A percentile compares a stretch with the other conserved stretches of the same genome.
Evolutionary conservation across 2,888 invertebrate species (phyloP).

Genomic region (Drosophila nigritarsus): DNA sequence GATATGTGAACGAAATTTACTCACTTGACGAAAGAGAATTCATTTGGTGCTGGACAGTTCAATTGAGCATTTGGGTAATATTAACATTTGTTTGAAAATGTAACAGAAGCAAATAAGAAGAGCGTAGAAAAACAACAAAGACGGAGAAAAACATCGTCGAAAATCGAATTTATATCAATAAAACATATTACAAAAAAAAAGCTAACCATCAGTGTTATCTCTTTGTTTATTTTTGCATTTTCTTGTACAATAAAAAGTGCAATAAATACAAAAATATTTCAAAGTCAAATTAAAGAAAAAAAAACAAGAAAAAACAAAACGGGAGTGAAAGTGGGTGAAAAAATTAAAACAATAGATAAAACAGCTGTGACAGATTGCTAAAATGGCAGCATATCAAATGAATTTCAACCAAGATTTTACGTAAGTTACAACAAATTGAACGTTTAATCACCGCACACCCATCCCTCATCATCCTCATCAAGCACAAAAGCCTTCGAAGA

Average conservation of each 20-base stretch:
- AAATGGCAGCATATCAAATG: slow-evolving; percentile 78
- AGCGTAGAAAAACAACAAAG: slow-evolving; percentile 71
- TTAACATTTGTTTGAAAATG: slow-evolving; percentile 58
- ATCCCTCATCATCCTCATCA: neutral
- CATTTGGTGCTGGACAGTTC: slow-evolving; percentile 6
- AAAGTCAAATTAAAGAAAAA: slow-evolving; percentile 10
- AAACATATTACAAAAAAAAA: slow-evolving; percentile 11
- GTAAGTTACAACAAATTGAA: slow-evolving; percentile 67
- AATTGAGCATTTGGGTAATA: neutral
- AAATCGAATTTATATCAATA: slow-evolving; percentile 43
- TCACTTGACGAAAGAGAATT: slow-evolving; percentile 17
- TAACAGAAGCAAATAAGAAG: slow-evolving; percentile 57
- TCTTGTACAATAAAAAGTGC: slow-evolving; percentile 29
- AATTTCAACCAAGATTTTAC: slow-evolving; percentile 82
- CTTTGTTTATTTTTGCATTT: slow-evolving; percentile 34
- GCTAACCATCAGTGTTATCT: slow-evolving; percentile 24
- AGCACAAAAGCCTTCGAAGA: slow-evolving; percentile 40
- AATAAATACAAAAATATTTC: slow-evolving; percentile 20
- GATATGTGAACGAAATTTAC: slow-evolving; percentile 23
- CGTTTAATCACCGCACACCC: slow-evolving; percentile 1
- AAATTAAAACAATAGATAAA: slow-evolving; percentile 32
- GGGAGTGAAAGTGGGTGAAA: slow-evolving; percentile 64
- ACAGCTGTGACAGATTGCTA: slow-evolving; percentile 47
- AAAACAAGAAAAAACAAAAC: neutral
- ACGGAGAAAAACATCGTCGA: slow-evolving; percentile 57